These are phyloP conservation scores for Drosophila paranaensis DNA, from an alignment of 2,888 invertebrate species.

Conservation along the genomic window DNA sequence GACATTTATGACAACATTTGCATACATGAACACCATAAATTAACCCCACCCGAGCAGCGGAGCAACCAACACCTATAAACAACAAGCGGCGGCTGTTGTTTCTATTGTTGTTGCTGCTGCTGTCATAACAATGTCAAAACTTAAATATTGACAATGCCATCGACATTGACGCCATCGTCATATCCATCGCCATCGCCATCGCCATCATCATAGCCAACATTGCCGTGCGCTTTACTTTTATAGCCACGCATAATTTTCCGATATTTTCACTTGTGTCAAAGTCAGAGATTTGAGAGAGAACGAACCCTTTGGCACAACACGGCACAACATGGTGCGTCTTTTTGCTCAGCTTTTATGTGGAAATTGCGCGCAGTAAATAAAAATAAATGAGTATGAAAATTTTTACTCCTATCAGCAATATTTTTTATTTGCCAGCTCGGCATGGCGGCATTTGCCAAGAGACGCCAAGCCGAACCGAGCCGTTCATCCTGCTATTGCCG, in stretches of 20 bases:
- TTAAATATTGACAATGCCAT: conserved; percentile 78
- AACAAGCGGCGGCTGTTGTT: conserved; percentile 33
- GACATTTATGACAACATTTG: conserved; percentile 80
- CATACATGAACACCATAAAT: conserved; percentile 78
- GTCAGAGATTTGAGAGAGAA: conserved; percentile 57
- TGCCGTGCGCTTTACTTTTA: conserved; percentile 65
- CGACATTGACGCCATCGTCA: conserved; percentile 53
- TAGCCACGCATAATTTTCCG: conserved; percentile 73
- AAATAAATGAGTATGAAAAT: conserved; percentile 81
- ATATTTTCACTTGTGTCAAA: conserved; percentile 72
- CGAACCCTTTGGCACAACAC: conserved; percentile 61
- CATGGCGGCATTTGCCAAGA: conserved; percentile 20
- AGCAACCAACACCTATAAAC: conserved; percentile 40
- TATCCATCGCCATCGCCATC: conserved; percentile 24
- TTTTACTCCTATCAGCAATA: conserved; percentile 79
- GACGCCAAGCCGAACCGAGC: conserved; percentile 13
- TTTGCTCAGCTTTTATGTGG: conserved; percentile 67
- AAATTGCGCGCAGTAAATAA: conserved; percentile 80
- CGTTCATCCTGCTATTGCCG: conserved; percentile 38
- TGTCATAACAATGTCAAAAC: conserved; percentile 77
- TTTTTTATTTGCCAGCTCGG: conserved; percentile 69
- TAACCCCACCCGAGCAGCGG: conserved; percentile 54
- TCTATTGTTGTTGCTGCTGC: conserved; percentile 32
- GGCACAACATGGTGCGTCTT: conserved; percentile 46
- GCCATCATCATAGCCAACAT: conserved; percentile 19